phyloP scores from a whole-genome alignment of 30 jellyfish, hydroid and myxozoan species.

The Aurelia sp. region DNA sequence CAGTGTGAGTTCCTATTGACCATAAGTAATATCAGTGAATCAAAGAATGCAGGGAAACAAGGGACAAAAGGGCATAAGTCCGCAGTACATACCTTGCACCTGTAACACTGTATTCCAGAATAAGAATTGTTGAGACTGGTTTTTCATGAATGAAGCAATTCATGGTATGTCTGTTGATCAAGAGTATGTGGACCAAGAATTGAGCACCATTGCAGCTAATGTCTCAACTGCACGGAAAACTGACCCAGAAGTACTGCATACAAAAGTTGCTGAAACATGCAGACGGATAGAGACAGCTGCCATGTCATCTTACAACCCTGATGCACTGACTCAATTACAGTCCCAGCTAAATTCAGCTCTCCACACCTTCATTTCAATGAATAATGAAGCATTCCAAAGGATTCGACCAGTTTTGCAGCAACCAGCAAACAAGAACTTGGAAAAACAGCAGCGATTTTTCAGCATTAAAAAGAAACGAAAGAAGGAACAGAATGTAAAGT shows the following conservation, averaged over 20 bases:
- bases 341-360: slow-evolving; percentile 1
- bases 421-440: slow-evolving; percentile 8
- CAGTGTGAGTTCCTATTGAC: no score
- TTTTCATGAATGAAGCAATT: not conserved
- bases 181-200: slow-evolving; percentile 12
- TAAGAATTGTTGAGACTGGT: no score
- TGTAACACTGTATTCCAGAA: no score
- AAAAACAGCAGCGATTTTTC: slow-evolving; percentile 8
- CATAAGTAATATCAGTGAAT: no score
- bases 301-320: not conserved
- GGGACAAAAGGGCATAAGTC: no score
- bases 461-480: not conserved
- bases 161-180: not conserved
- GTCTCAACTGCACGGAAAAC: not conserved
- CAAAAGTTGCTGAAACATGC: not conserved
- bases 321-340: slow-evolving; percentile 3
- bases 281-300: not conserved
- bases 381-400: not conserved
- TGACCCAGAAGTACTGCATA: slow-evolving; percentile 12
- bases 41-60: no score
- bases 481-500: not conserved
- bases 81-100: no score
- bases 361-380: slow-evolving; percentile 2
- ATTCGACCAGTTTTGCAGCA: not conserved
- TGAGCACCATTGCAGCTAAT: slow-evolving; percentile 5